These are phyloP conservation scores for Yponomeuta malinellus DNA, from an alignment of 2,888 invertebrate genomes.

Conservation along the genomic window DNA sequence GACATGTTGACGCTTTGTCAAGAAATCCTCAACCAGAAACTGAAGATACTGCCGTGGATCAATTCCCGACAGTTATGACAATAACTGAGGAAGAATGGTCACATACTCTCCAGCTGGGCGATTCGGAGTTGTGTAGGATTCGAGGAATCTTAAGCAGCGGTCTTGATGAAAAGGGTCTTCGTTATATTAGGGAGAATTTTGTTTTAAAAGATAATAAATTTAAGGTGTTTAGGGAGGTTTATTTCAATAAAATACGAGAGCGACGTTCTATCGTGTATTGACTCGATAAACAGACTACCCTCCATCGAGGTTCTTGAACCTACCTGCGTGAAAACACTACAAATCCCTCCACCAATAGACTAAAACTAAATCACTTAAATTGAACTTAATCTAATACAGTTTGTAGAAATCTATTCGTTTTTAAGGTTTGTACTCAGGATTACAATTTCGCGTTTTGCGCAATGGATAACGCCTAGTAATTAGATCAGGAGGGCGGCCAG, in stretches of 20 bases:
- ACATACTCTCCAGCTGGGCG: slow-evolving; percentile 22
- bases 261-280: no score
- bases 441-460: neutral
- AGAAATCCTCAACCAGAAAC: slow-evolving; percentile 8
- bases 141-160: slow-evolving; percentile 18
- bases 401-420: neutral
- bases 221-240: no score
- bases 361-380: neutral
- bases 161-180: slow-evolving; percentile 18
- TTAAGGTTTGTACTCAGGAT: neutral
- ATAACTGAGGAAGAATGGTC: slow-evolving; percentile 22
- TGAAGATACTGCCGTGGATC: no score
- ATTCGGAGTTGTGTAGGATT: slow-evolving; percentile 22
- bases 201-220: slow-evolving; percentile 21
- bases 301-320: neutral
- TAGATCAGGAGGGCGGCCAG: neutral
- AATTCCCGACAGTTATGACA: slow-evolving; percentile 19
- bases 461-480: neutral
- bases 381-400: neutral
- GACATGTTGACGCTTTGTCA: slow-evolving; percentile 19
- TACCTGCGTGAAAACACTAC: neutral
- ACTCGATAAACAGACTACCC: neutral
- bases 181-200: slow-evolving; percentile 24
- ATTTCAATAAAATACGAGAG: no score
- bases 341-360: slow-evolving; percentile 3